phyloP scores from a whole-genome alignment of 1,140 invertebrate genomes.

The Zophobas atratus region DNA sequence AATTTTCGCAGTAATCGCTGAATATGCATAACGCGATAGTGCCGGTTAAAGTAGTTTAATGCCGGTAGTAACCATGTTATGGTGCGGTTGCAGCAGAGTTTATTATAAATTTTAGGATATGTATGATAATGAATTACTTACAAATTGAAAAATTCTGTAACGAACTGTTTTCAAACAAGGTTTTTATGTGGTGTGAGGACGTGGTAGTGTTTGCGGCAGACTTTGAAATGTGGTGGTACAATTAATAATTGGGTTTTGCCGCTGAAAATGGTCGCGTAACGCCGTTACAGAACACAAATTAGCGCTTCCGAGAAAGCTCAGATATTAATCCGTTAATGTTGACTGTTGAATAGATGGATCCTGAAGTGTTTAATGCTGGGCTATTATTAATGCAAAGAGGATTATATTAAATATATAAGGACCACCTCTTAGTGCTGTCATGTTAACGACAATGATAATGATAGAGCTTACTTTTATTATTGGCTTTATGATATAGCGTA shows the following conservation, averaged over 20 bases:
- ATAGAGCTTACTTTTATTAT: slow-evolving; percentile 42
- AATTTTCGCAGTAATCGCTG: no score
- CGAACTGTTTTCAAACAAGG: background rate
- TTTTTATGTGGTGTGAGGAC: background rate
- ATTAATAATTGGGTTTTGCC: slow-evolving; percentile 42
- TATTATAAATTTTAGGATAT: no score
- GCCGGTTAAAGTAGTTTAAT: no score
- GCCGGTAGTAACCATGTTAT: no score
- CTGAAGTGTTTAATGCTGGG: slow-evolving; percentile 51
- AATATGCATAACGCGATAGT: no score
- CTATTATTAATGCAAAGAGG: slow-evolving; percentile 53
- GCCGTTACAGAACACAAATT: slow-evolving; percentile 51
- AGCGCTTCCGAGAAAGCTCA: slow-evolving; percentile 44
- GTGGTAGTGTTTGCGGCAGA: slow-evolving; percentile 9
- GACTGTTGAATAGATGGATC: slow-evolving; percentile 50
- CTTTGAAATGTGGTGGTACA: slow-evolving; percentile 15
- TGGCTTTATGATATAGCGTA: slow-evolving; percentile 35
- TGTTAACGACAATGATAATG: slow-evolving; percentile 40
- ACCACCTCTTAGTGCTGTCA: slow-evolving; percentile 37
- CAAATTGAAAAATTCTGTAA: no score
- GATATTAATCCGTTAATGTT: slow-evolving; percentile 53
- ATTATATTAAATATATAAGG: slow-evolving; percentile 53
- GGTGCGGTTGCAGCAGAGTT: no score
- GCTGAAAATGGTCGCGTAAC: slow-evolving; percentile 50
- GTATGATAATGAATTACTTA: no score